A percentile compares a stretch with the other conserved stretches of the same genome.
phyloP scores from a whole-genome alignment of 2,888 invertebrate species.

The Onchidella celtica region DNA sequence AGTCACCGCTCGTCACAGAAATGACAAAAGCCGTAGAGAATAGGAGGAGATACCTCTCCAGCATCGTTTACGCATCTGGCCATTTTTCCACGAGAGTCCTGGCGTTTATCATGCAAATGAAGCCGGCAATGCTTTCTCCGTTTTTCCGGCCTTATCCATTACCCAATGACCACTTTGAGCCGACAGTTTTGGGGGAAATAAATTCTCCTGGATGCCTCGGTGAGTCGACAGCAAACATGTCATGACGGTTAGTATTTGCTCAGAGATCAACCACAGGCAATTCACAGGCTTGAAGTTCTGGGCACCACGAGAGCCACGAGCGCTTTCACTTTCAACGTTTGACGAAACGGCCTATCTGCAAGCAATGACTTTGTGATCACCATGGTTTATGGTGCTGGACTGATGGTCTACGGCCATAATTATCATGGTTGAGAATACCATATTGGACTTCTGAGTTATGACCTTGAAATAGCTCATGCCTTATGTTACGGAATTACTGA shows the following conservation, averaged over 20 bases:
- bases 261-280: background rate
- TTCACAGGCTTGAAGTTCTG: background rate
- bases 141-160: background rate
- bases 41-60: constrained; percentile 1
- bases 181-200: background rate
- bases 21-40: background rate
- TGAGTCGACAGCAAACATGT: background rate
- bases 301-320: background rate
- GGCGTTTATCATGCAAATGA: constrained; percentile 25
- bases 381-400: too few species aligned
- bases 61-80: constrained; percentile 30
- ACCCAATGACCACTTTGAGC: constrained; percentile 30
- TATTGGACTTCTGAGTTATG: too few species aligned
- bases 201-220: background rate
- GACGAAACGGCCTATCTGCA: too few species aligned
- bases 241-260: background rate
- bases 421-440: too few species aligned
- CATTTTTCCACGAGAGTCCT: background rate
- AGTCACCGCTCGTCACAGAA: constrained; percentile 5
- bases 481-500: too few species aligned
- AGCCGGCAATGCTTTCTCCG: background rate
- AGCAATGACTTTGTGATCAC: too few species aligned
- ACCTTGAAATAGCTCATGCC: too few species aligned
- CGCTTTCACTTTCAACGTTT: too few species aligned
- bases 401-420: too few species aligned